Evolutionary conservation across 2,888 invertebrate genomes (phyloP), one percentile per base, ranked within the genome.

Genomic region (Watsonalla binaria): DNA sequence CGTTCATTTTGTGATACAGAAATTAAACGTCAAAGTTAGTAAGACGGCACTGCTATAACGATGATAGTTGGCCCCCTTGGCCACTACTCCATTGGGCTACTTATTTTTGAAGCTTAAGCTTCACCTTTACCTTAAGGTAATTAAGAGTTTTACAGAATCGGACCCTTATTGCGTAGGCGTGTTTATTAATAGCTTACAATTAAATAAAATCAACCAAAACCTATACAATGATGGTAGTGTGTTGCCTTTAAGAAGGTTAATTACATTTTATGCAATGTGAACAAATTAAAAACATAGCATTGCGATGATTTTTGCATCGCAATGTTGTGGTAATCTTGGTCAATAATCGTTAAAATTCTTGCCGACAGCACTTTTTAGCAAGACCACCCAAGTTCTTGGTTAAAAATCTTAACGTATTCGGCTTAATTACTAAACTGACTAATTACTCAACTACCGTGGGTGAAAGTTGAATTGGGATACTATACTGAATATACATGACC

Each of bases 401-500:
- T 61, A 60, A 56, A 57, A 53, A 54, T 61, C 58, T 62, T 65
- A 68, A 70, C 65, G 11, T 67, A 63, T 49, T 49, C 60, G 58
- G 47, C 55, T 56, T 69, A 68, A 74, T 73, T 74, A 37, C 49
- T 14, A 49, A 37, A 37, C 37, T 63, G 61, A 54, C 62, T 58
- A 57, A 61, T 54, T 55, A 52, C 52, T 57, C 47, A 59, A 59
- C 57, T 60, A 55, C 54, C 57, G 5, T 58, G 58, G 54, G 60
- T 78, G 86, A 86, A 87, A 86, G 87, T 78, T 69, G 78, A 86
- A 86, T 78, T 69, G 78, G 68, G 57, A 70, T 70, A 74, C 71
- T 60, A 70, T 66, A 71, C 61, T 56, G 57, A 53, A 61, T 59
- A 68, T 74, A 73, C 71, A 68, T 82, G 79, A 83, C 82, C 84